These are phyloP conservation scores for Melanotaenia duboulayi DNA, from an alignment of 2,113 vertebrate species.

Conservation along the genomic window DNA sequence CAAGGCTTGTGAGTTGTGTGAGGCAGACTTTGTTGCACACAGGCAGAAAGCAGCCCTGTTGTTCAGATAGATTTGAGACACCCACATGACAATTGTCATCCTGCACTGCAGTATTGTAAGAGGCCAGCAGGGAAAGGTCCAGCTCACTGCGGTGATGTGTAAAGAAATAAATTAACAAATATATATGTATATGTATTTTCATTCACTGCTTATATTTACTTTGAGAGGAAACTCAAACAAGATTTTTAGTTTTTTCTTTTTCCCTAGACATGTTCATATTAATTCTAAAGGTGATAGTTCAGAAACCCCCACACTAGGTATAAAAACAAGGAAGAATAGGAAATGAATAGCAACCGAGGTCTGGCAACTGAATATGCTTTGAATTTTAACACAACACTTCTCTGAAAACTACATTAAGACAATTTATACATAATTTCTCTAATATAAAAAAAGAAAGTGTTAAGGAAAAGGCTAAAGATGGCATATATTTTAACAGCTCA, in stretches of 20 bases:
- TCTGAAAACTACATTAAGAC: background rate
- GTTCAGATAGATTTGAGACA: conserved; percentile 34
- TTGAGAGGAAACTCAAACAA: background rate
- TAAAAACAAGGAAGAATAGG: background rate
- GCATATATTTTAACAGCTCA: background rate
- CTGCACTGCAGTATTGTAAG: conserved; percentile 22
- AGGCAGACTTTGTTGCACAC: conserved; percentile 52
- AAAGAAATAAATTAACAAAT: background rate
- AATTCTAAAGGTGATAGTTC: background rate
- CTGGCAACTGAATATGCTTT: background rate
- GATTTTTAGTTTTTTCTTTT: background rate
- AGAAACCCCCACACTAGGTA: background rate
- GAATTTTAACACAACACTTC: background rate
- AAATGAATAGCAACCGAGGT: background rate
- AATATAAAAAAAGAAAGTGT: background rate
- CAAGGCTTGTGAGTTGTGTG: conserved; percentile 58
- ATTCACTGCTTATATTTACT: background rate
- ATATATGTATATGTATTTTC: background rate
- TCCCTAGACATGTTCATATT: background rate
- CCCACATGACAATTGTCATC: conserved; percentile 44
- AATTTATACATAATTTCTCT: background rate
- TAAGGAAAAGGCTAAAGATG: background rate
- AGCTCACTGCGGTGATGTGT: background rate
- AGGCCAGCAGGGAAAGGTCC: conserved; percentile 27
- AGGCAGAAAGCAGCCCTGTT: conserved; percentile 35